Base-by-base conservation (phyloP, 2,888 invertebrate species). In the Platycnemis pennipes region DNA sequence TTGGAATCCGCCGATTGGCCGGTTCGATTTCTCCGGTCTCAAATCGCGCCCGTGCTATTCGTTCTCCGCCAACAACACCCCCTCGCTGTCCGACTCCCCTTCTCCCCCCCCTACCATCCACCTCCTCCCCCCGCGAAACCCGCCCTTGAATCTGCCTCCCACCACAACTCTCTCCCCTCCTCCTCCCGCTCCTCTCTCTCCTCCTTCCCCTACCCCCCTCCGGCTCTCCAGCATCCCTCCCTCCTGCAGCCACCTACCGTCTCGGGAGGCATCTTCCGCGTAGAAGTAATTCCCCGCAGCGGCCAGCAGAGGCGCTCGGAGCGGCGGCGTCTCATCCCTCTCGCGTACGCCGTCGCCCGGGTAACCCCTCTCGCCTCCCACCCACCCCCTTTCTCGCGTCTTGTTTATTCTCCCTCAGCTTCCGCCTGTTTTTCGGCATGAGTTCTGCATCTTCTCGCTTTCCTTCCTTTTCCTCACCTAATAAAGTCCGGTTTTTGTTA, bases 1-100 rank as follows among this genome's bases (percentile, higher is more conserved):
- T 63, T 44, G 42, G 91, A 63, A 91, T 91, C 91, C 91, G 69
- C 91, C 91, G 91, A 91, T 91, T 91, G 91, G 91, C 42, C 91
- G 63, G 44, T 91, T 91, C 91, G 91, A 91, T 91, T 63, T 56
- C 91, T 63, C 91, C 63, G 7, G 63, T 69, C 91, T 69, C 63
- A 91, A 91, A 91, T 91, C 91, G 77, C 77, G 69, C 91, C 69
- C 45, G 91, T 63, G 37, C 56, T 91, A 91, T 91, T 63, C 77
- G 77, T 77, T 77, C 77, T 37, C 37, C 77, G 13, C 77, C 77
- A 77, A 31, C 77, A 31, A n/a, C 77, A 11, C 77, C 77, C 63
- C 88, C 88, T 46, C 88, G 26, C 88, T 88, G n/a, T 13, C 26
- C n/a, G n/a, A n/a, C n/a, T n/a, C n/a, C 88, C 26, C 91, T 37